A percentile compares a stretch with the other conserved stretches of the same genome.
These are phyloP conservation scores for Chymomyza fuscimana DNA, from an alignment of 2,888 invertebrate species.

Conservation along the genomic window DNA sequence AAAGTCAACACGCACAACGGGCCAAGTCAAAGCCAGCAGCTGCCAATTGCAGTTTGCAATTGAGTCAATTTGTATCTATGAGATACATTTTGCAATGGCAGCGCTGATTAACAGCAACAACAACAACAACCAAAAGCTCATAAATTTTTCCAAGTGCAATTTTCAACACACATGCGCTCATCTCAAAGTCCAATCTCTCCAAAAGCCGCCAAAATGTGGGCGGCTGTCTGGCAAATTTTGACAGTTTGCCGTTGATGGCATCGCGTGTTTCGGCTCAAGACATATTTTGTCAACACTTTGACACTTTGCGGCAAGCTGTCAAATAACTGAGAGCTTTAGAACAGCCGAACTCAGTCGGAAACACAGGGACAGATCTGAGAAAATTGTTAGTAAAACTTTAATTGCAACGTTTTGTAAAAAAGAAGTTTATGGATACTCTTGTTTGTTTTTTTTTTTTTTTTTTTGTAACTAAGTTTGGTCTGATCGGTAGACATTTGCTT, in stretches of 20 bases:
- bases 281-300: constrained; percentile 34
- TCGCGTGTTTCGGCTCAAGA: neutral
- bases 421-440: neutral
- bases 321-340: constrained; percentile 17
- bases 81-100: constrained; percentile 67
- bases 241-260: constrained; percentile 15
- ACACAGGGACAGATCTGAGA: neutral
- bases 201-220: neutral
- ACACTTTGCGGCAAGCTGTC: constrained; percentile 64
- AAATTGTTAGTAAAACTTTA: constrained; percentile 32
- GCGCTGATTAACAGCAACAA: constrained; percentile 47
- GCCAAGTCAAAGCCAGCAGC: neutral
- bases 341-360: neutral
- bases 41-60: neutral
- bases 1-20: constrained; percentile 10
- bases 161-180: constrained; percentile 46
- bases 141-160: constrained; percentile 22
- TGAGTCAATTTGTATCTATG: constrained; percentile 38
- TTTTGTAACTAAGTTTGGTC: neutral
- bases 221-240: constrained; percentile 19
- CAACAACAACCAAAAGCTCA: constrained; percentile 23
- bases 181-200: neutral
- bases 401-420: constrained; percentile 33
- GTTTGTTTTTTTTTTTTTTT: neutral
- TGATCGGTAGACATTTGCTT: constrained; percentile 77